Evolutionary conservation across 2,797 vertebrate genomes (phyloP), one percentile per base, ranked within the genome.

Genomic region (Muscicapa striata): DNA sequence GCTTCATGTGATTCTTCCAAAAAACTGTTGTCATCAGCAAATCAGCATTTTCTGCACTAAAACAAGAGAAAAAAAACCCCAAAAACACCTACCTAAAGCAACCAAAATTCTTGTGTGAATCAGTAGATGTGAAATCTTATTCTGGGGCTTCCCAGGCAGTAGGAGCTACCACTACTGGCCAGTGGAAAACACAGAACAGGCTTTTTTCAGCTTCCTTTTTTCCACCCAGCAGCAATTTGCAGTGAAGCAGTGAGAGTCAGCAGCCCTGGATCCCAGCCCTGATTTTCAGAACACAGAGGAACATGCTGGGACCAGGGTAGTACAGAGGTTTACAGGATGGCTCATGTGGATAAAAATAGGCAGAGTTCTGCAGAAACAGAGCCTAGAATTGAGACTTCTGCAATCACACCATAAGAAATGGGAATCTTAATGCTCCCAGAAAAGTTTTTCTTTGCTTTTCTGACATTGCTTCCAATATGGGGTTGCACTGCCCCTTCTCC

Each of bases 31-130:
- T 17, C 30, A 36, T 6, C 32, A 72, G 3, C 15, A 41, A 68
- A 82, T 45, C 9, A 82, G 13, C 1, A 1, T 46, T 79, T 85
- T 73, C 41, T 55, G 23, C 27, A 41, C 26, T 46, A 22, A 84
- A 75, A 43, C 10, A 38, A 24, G 5, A 57, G 5, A 6, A 15
- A 10, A n/a, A 30, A 5, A 18, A 5, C 0, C 14, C 12, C 13
- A 10, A n/a, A n/a, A n/a, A n/a, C 34, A 22, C 26, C 4, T 9
- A 38, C 13, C 15, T 20, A 34, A 68, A 85, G 68, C 32, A 76
- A 8, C 41, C 23, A 62, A 80, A 41, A 38, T 9, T 32, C 17
- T 46, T 34, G 5, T 34, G 34, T 43, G 38, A 89, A 59, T 73
- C 38, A 40, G 11, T 32, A 69, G 23, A 40, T 46, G 9, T 24